Percentiles rank a stretch among this genome's conserved stretches.
Conservation (phyloP, 2,797 vertebrate species). For the Hemitrygon akajei region DNA sequence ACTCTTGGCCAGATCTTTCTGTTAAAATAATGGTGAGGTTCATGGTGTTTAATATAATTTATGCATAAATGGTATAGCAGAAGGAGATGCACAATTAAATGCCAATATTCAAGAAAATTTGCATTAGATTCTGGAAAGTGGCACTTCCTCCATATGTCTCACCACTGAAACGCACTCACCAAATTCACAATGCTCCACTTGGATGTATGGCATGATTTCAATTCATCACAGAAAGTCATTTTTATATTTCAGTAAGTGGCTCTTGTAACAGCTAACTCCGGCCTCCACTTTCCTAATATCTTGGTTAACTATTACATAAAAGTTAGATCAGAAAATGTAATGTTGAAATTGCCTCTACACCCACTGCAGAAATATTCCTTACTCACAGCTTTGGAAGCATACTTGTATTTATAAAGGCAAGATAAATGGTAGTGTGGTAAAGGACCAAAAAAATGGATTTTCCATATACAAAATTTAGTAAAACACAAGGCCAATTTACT, state of each 20-base stretch:
- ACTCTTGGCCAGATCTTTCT: neutral
- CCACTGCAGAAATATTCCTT: too few relatives aligned
- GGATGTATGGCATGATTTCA: neutral
- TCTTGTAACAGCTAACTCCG: neutral
- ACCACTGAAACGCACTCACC: neutral
- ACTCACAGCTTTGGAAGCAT: too few relatives aligned
- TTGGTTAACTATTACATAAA: neutral
- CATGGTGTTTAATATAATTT: neutral
- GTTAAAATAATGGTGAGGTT: neutral
- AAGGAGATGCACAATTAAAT: neutral
- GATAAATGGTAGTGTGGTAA: too few relatives aligned
- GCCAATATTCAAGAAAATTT: neutral
- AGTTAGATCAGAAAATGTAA: neutral
- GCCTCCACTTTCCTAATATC: neutral
- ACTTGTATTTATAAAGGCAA: too few relatives aligned
- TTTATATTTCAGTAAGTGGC: neutral
- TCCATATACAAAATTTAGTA: too few relatives aligned
- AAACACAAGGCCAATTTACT: too few relatives aligned
- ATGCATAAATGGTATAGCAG: neutral
- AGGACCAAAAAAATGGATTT: too few relatives aligned
- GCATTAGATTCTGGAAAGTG: neutral
- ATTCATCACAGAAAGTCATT: neutral
- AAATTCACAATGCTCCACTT: neutral
- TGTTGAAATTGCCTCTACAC: neutral
- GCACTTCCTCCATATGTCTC: neutral